A percentile compares a stretch with the other conserved stretches of the same genome.
Evolutionary conservation across 1,140 invertebrate genomes (phyloP).

Genomic region (Microvelia longipes): DNA sequence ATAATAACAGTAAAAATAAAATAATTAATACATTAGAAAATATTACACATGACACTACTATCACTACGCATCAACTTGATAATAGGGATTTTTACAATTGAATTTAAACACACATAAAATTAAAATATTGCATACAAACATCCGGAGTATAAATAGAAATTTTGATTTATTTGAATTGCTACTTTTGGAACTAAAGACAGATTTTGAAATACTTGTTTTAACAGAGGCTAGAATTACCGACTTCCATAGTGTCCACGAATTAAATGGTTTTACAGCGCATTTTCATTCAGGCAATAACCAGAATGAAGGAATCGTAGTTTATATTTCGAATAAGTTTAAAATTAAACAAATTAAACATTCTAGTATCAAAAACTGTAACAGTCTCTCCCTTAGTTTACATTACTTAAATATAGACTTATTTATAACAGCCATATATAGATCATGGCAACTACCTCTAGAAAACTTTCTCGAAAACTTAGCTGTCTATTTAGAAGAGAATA

Average conservation of each 20-base stretch:
- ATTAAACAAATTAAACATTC: not conserved
- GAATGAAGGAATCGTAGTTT: not conserved
- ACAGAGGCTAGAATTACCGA: not conserved
- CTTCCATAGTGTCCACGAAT: not conserved
- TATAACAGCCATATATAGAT: not conserved
- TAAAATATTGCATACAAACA: not conserved
- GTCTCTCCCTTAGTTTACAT: not conserved
- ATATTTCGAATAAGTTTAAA: not conserved
- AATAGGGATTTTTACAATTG: no score
- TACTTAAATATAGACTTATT: not conserved
- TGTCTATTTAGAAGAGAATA: not conserved
- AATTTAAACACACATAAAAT: not conserved
- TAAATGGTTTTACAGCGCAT: not conserved
- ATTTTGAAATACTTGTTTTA: not conserved
- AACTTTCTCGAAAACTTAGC: not conserved
- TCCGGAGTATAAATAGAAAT: not conserved
- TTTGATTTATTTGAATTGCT: not conserved
- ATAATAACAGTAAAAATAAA: no score
- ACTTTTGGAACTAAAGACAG: not conserved
- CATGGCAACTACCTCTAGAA: not conserved
- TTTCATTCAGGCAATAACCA: not conserved
- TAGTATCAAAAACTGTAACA: not conserved
- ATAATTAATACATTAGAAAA: no score
- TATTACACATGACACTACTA: no score
- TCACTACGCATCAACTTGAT: no score